A percentile compares a stretch with the other conserved stretches of the same genome.
Evolutionary conservation across 2,797 vertebrate species (phyloP).

Genomic region (Etheostoma perlongum): DNA sequence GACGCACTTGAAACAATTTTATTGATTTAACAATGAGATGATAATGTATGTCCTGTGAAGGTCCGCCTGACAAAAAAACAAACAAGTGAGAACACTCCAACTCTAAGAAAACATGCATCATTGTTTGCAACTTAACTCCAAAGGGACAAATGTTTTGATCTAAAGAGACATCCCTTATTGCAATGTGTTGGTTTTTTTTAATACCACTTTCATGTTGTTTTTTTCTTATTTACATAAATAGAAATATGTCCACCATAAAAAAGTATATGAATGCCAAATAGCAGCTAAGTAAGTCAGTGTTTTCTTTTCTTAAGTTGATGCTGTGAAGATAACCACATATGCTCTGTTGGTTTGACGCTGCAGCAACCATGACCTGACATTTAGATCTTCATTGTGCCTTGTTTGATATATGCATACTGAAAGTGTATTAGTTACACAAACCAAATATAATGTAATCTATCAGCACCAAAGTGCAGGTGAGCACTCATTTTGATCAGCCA

Average conservation of each 20-base stretch:
- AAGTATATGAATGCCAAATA: slow-evolving; percentile 25
- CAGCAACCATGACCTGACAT: slow-evolving; percentile 19
- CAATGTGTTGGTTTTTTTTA: not conserved
- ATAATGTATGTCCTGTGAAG: not conserved
- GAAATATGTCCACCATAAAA: not conserved
- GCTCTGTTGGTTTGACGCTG: slow-evolving; percentile 6
- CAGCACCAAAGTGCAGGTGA: slow-evolving; percentile 27
- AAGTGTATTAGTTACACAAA: slow-evolving; percentile 10
- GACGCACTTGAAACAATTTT: not conserved
- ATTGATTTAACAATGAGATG: not conserved
- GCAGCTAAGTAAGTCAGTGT: not conserved
- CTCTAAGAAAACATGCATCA: not conserved
- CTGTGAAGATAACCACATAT: slow-evolving; percentile 1
- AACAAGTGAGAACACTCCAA: not conserved
- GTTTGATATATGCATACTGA: slow-evolving; percentile 9
- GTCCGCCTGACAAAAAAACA: not conserved
- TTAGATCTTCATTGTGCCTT: slow-evolving; percentile 12
- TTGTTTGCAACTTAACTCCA: not conserved
- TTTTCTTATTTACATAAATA: slow-evolving; percentile 2
- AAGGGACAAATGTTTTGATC: not conserved
- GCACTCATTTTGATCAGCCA: slow-evolving; percentile 10
- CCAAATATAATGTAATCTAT: slow-evolving; percentile 25
- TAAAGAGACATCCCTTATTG: not conserved
- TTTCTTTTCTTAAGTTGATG: slow-evolving; percentile 10
- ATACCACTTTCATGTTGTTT: not conserved